Conservation (phyloP, 2,888 invertebrate genomes). For the Sinopyrophorus schimmeli region DNA sequence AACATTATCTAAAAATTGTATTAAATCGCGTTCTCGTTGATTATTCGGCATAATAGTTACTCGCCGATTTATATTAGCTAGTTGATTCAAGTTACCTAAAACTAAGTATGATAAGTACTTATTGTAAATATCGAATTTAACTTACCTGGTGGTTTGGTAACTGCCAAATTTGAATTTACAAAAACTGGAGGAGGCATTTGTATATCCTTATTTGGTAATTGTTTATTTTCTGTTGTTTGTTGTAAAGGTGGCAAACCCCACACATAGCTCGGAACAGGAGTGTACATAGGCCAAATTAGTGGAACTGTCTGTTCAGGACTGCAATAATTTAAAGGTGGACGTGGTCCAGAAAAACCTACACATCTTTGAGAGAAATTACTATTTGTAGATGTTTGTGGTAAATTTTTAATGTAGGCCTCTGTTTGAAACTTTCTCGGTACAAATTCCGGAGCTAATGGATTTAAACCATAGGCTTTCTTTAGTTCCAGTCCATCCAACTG, state of each 20-base stretch:
- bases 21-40: constrained; percentile 54
- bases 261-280: constrained; percentile 6
- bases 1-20: constrained; percentile 63
- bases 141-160: constrained; percentile 6
- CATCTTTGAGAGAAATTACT: constrained; percentile 10
- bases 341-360: constrained; percentile 5
- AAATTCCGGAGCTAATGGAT: constrained; percentile 81
- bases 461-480: constrained; percentile 75
- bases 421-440: constrained; percentile 65
- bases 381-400: constrained; percentile 13
- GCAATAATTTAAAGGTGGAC: constrained; percentile 7
- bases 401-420: constrained; percentile 55
- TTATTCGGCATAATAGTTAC: no score
- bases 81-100: no score
- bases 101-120: no score
- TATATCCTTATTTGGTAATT: neutral
- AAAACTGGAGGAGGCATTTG: neutral
- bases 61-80: no score
- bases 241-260: constrained; percentile 33
- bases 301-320: constrained; percentile 1
- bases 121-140: no score
- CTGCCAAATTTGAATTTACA: constrained; percentile 1
- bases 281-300: constrained; percentile 10
- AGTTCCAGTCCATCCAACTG: constrained; percentile 75
- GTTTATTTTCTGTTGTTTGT: constrained; percentile 15